phyloP scores from a whole-genome alignment of 2,113 vertebrate genomes.

The Lophura nycthemera region DNA sequence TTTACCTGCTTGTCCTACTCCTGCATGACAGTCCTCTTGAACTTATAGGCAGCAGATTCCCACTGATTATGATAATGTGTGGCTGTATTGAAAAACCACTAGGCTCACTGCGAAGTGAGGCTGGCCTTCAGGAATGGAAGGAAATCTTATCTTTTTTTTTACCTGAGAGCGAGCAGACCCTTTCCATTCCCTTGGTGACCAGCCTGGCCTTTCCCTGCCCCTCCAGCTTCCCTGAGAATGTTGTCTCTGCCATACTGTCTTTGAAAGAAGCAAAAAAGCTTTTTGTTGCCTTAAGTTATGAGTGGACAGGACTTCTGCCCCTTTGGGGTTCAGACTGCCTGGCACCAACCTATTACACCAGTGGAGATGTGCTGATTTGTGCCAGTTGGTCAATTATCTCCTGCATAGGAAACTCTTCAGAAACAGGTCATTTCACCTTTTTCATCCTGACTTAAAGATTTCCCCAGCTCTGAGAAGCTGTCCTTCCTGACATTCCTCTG shows the following conservation, averaged over 20 bases:
- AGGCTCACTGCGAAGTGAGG: not conserved
- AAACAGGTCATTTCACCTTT: not conserved
- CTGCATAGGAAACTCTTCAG: not conserved
- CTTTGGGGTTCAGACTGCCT: not conserved
- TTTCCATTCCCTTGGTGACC: not conserved
- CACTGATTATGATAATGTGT: not conserved
- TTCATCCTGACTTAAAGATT: not conserved
- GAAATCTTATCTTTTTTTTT: not conserved
- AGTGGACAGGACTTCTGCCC: not conserved
- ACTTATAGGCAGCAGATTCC: not conserved
- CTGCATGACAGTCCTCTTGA: not conserved
- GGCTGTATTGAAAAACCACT: not conserved
- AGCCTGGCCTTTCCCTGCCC: not conserved
- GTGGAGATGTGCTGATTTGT: not conserved
- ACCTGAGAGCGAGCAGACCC: not conserved
- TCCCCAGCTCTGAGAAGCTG: not conserved
- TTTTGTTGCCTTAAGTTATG: not conserved
- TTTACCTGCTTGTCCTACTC: not conserved
- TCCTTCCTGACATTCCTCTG: not conserved
- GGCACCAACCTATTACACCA: not conserved
- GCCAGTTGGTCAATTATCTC: not conserved
- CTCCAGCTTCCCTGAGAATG: not conserved
- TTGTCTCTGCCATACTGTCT: not conserved
- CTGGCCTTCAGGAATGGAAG: not conserved
- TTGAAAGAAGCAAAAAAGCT: not conserved